Conservation (phyloP, 2,797 vertebrate species). For the Mionectes olivaceus region DNA sequence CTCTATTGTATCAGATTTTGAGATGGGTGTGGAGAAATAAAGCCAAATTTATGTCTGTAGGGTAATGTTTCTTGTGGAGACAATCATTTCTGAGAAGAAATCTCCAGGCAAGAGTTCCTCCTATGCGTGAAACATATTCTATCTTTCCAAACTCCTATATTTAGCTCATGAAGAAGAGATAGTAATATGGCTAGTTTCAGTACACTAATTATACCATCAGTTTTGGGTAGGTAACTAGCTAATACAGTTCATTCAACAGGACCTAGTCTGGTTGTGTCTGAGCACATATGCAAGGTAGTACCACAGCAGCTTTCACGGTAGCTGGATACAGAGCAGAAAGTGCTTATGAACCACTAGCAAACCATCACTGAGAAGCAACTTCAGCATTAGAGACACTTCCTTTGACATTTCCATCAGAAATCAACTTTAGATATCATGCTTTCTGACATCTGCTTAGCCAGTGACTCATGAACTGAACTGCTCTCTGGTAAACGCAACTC, state of each 20-base stretch:
- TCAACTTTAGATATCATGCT: conserved; percentile 6
- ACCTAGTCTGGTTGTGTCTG: neutral
- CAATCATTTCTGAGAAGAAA: neutral
- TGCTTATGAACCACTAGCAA: neutral
- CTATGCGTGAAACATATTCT: fast-evolving
- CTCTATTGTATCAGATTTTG: neutral
- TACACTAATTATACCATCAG: neutral
- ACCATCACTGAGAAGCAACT: neutral
- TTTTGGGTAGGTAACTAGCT: neutral
- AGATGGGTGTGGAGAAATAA: neutral
- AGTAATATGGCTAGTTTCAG: neutral
- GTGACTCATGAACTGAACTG: neutral
- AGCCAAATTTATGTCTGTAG: neutral
- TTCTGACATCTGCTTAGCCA: conserved; percentile 44
- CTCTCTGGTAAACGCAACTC: neutral
- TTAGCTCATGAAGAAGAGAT: neutral
- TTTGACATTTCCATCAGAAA: conserved; percentile 53
- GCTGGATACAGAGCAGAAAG: neutral
- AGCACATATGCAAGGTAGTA: neutral
- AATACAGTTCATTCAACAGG: neutral
- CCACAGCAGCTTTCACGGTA: neutral
- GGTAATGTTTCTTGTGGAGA: neutral
- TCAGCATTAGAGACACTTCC: neutral
- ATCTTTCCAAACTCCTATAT: neutral
- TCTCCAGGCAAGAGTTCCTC: neutral